These are phyloP conservation scores for Enteromius treurensis DNA, from an alignment of 2,797 vertebrate species.

Conservation along the genomic window DNA sequence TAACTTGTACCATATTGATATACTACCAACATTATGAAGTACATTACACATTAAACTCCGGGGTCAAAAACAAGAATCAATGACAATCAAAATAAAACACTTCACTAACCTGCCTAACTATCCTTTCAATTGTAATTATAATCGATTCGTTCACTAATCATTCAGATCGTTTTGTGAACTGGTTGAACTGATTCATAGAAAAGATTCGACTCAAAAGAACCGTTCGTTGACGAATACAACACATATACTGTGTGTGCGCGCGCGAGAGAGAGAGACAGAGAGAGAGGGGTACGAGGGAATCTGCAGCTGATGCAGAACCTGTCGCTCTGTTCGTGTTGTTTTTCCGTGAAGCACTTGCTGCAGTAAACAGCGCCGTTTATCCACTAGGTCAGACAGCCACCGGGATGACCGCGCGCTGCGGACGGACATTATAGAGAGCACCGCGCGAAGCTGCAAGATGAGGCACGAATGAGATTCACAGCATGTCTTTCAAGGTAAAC, in stretches of 20 bases:
- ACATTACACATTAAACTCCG: too few species aligned
- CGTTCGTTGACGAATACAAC: neutral
- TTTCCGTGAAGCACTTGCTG: neutral
- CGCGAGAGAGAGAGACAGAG: too few species aligned
- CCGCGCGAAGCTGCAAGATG: slow-evolving; percentile 66
- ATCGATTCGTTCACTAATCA: neutral
- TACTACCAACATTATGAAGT: too few species aligned
- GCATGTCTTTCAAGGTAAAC: slow-evolving; percentile 95
- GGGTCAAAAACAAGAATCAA: too few species aligned
- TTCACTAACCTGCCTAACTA: too few species aligned
- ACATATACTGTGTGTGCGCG: too few species aligned
- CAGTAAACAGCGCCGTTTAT: neutral
- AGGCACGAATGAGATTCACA: slow-evolving; percentile 76
- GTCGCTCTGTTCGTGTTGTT: slow-evolving; percentile 6
- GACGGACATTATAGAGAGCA: slow-evolving; percentile 12
- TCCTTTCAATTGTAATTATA: neutral
- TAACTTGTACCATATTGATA: too few species aligned
- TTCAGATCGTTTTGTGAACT: neutral
- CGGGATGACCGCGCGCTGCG: neutral
- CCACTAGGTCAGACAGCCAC: neutral
- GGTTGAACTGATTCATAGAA: neutral
- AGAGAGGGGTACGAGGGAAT: neutral
- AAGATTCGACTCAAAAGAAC: neutral
- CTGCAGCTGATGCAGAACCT: slow-evolving; percentile 10
- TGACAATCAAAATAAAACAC: too few species aligned